These are phyloP conservation scores for Trisateles emortualis DNA, from an alignment of 2,888 invertebrate genomes.

Conservation along the genomic window DNA sequence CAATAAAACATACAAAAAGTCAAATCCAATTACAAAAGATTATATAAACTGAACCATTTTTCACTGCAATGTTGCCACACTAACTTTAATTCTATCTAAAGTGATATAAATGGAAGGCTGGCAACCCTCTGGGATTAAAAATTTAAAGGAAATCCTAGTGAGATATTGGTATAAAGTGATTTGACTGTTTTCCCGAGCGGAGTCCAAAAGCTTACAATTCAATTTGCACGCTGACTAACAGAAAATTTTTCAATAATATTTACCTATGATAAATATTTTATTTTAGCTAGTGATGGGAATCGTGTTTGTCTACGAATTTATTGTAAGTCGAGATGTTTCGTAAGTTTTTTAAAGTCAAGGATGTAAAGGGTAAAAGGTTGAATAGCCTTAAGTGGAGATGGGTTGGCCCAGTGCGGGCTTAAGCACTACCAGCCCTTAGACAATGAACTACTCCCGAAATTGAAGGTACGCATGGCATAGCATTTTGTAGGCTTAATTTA, in stretches of 20 bases:
- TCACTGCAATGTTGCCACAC: slow-evolving; percentile 10
- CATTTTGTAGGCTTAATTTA: too few species aligned
- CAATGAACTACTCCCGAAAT: too few species aligned
- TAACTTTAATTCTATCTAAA: slow-evolving; percentile 45
- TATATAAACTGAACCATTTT: slow-evolving; percentile 4
- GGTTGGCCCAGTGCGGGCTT: too few species aligned
- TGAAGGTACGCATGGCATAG: too few species aligned
- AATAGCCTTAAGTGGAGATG: too few species aligned
- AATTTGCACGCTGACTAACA: slow-evolving; percentile 62
- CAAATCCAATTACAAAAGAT: background rate
- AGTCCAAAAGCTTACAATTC: slow-evolving; percentile 44
- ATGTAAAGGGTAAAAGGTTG: too few species aligned
- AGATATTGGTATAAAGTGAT: slow-evolving; percentile 71
- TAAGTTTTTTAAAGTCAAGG: too few species aligned
- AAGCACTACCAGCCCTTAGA: too few species aligned
- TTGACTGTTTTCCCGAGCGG: slow-evolving; percentile 64
- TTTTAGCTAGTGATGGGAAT: slow-evolving; percentile 20
- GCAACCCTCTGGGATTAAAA: slow-evolving; percentile 61
- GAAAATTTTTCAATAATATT: slow-evolving; percentile 53
- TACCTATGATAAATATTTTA: slow-evolving; percentile 44
- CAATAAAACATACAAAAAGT: background rate
- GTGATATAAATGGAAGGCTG: slow-evolving; percentile 58
- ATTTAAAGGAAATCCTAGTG: slow-evolving; percentile 65
- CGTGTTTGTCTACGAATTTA: background rate
- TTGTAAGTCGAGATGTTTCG: too few species aligned